Percentiles rank a stretch among this genome's conserved stretches.
These are phyloP conservation scores for Otocyon megalotis DNA, from an alignment of 2,113 vertebrate species.

Conservation along the genomic window DNA sequence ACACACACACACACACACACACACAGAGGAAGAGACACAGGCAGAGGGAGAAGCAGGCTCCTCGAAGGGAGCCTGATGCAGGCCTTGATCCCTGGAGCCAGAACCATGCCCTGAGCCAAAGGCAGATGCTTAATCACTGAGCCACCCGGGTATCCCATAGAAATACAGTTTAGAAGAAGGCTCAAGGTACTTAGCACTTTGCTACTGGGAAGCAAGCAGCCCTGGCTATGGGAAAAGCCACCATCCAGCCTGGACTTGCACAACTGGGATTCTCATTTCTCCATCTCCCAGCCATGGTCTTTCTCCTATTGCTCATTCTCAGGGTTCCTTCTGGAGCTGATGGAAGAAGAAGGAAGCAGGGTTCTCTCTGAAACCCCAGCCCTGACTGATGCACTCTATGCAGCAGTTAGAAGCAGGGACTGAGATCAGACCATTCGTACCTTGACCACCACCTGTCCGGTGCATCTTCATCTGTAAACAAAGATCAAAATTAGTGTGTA, in stretches of 20 bases:
- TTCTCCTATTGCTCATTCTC: not conserved
- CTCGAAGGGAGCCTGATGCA: too few species aligned
- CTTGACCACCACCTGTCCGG: not conserved
- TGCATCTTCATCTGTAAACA: not conserved
- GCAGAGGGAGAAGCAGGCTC: too few species aligned
- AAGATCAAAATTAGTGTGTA: not conserved
- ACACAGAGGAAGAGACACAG: too few species aligned
- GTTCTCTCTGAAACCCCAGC: not conserved
- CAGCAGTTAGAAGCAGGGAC: not conserved
- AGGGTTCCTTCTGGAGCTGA: not conserved
- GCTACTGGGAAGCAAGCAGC: not conserved
- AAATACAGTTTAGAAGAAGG: constrained; percentile 35
- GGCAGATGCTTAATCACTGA: too few species aligned
- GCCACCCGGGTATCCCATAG: too few species aligned
- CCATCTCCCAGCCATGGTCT: not conserved
- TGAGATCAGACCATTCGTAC: not conserved
- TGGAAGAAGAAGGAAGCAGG: not conserved
- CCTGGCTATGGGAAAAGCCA: not conserved
- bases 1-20: too few species aligned
- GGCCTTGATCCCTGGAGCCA: too few species aligned
- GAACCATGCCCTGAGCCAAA: too few species aligned
- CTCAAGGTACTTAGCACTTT: not conserved
- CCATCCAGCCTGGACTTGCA: not conserved
- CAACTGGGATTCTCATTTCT: not conserved
- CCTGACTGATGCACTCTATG: not conserved